phyloP scores from a whole-genome alignment of 2,113 vertebrate genomes.

The Megaceryle torquata region DNA sequence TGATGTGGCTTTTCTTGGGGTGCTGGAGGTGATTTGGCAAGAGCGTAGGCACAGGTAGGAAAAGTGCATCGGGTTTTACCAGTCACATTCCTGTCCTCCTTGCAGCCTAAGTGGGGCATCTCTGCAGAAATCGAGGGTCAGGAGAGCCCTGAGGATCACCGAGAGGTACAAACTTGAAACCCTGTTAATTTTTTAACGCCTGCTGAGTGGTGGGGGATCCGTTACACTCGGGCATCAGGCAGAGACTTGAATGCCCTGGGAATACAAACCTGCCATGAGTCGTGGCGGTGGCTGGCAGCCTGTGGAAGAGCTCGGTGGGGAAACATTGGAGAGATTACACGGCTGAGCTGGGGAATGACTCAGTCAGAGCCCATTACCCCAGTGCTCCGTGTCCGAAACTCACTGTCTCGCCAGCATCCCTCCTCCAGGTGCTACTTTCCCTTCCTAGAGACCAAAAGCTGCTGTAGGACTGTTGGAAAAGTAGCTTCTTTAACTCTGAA shows the following conservation, averaged over 20 bases:
- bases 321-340: not conserved
- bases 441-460: not conserved
- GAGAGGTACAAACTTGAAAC: not conserved
- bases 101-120: not conserved
- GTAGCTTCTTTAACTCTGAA: not conserved
- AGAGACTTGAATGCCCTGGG: not conserved
- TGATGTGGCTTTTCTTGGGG: not conserved
- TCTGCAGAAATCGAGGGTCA: not conserved
- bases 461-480: not conserved
- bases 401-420: not conserved
- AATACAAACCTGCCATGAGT: accelerated
- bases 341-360: not conserved
- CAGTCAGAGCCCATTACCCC: not conserved
- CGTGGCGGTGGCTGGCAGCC: accelerated
- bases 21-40: not conserved
- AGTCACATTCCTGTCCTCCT: not conserved
- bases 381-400: accelerated
- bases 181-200: not conserved
- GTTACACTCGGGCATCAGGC: not conserved
- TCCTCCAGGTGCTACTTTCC: not conserved
- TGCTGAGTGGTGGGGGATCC: not conserved
- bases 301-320: not conserved
- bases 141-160: not conserved
- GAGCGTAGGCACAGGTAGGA: not conserved
- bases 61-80: accelerated